phyloP scores from a whole-genome alignment of 2,888 invertebrate species.

The Ochropleura plecta region DNA sequence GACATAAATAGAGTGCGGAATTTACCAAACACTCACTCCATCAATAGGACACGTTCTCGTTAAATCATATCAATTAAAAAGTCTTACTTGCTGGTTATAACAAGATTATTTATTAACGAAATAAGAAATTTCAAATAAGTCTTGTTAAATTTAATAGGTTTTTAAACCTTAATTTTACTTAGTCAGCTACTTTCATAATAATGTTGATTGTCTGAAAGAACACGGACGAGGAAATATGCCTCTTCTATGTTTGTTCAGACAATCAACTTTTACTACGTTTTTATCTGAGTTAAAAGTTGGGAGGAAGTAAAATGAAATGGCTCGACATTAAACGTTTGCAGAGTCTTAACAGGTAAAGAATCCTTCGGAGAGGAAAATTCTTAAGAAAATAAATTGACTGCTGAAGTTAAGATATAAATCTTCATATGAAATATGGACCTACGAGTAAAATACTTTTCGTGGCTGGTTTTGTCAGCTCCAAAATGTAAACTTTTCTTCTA shows the following conservation, averaged over 20 bases:
- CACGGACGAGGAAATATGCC: neutral
- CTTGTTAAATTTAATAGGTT: neutral
- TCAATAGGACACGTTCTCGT: neutral
- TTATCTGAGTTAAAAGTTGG: slow-evolving; percentile 62
- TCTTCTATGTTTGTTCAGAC: slow-evolving; percentile 49
- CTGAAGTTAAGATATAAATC: slow-evolving; percentile 37
- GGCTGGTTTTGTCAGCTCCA: slow-evolving; percentile 20
- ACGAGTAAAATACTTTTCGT: slow-evolving; percentile 1
- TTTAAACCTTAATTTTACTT: neutral
- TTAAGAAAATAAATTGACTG: slow-evolving; percentile 48
- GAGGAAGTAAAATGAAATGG: slow-evolving; percentile 60
- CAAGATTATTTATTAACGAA: neutral
- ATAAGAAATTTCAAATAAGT: neutral
- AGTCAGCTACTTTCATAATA: neutral
- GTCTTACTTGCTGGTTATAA: neutral
- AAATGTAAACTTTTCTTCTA: slow-evolving; percentile 33
- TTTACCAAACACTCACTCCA: slow-evolving; percentile 2
- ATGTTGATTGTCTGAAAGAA: no score
- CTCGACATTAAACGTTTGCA: slow-evolving; percentile 59
- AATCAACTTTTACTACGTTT: slow-evolving; percentile 66
- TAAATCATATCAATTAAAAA: slow-evolving; percentile 7
- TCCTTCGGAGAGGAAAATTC: slow-evolving; percentile 31
- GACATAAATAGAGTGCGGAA: slow-evolving; percentile 31
- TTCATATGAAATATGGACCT: slow-evolving; percentile 11
- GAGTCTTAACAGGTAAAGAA: slow-evolving; percentile 55